A percentile compares a stretch with the other conserved stretches of the same genome.
These are phyloP conservation scores for Platanista minor DNA, from an alignment of 2,113 vertebrate species.

Conservation along the genomic window DNA sequence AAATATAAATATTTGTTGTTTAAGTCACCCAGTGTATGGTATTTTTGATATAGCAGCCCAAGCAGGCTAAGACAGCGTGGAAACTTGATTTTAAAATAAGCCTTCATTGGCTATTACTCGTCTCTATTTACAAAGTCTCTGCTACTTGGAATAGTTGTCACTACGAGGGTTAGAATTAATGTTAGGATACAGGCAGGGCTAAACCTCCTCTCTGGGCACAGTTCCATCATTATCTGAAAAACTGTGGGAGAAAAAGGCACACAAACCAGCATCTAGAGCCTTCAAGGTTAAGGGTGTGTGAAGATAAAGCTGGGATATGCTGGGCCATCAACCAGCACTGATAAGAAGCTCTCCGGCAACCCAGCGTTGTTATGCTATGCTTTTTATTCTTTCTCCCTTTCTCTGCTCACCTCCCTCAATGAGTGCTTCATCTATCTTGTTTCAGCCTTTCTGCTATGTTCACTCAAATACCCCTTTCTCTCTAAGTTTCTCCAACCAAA, in stretches of 20 bases:
- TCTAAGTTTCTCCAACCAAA: background rate
- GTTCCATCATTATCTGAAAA: background rate
- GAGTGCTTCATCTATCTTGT: background rate
- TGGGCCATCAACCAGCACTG: background rate
- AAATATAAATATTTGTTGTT: background rate
- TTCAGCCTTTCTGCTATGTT: background rate
- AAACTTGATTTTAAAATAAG: slow-evolving; percentile 36
- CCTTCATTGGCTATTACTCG: background rate
- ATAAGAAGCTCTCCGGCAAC: background rate
- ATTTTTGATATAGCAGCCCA: background rate
- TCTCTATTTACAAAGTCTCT: background rate
- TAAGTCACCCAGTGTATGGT: background rate
- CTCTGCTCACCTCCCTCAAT: background rate
- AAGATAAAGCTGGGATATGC: background rate
- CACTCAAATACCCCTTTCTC: background rate
- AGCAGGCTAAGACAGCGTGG: background rate
- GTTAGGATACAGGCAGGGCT: background rate
- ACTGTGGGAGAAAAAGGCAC: background rate
- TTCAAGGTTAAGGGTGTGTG: background rate
- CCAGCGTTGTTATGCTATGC: fast-evolving
- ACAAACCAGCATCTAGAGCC: background rate
- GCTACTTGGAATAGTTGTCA: background rate
- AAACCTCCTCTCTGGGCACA: background rate
- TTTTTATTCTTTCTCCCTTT: background rate
- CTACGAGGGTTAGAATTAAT: background rate